These are phyloP conservation scores for Bucco capensis DNA, from an alignment of 2,113 vertebrate species.

Conservation along the genomic window DNA sequence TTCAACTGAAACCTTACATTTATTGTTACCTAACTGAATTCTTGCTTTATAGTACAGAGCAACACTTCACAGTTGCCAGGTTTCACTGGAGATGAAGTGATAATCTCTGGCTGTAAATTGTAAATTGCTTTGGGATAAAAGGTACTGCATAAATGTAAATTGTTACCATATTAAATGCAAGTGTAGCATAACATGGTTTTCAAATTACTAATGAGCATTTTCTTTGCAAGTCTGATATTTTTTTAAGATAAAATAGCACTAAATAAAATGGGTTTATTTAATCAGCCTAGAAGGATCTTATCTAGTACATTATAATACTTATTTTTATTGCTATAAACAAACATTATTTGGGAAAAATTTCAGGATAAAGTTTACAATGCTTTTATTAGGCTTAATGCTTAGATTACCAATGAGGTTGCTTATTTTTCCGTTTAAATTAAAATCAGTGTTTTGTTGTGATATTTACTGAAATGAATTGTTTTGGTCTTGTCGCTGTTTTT, in stretches of 20 bases:
- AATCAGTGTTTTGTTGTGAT: neutral
- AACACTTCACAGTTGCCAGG: conserved; percentile 15
- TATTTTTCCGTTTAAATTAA: neutral
- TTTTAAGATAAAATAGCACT: neutral
- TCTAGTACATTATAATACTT: neutral
- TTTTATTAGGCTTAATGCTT: neutral
- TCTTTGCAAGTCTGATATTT: conserved; percentile 11
- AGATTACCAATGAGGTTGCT: neutral
- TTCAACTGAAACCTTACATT: conserved; percentile 15
- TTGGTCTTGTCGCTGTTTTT: neutral
- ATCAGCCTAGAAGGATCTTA: neutral
- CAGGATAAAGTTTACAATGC: neutral
- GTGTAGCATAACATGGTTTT: conserved; percentile 40
- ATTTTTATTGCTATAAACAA: conserved; percentile 12
- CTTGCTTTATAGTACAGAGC: conserved; percentile 7
- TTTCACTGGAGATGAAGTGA: conserved; percentile 49
- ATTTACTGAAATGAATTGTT: neutral
- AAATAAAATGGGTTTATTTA: conserved; percentile 16
- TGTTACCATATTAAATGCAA: conserved; percentile 40
- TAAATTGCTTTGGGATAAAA: conserved; percentile 61
- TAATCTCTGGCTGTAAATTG: conserved; percentile 55
- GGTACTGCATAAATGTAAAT: conserved; percentile 50
- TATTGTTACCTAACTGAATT: conserved; percentile 41
- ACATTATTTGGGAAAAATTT: neutral
- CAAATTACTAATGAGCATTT: conserved; percentile 42